A percentile compares a stretch with the other conserved stretches of the same genome.
These are phyloP conservation scores for Apostichopus parvimensis DNA, from an alignment of 35 echinoderm and acorn worm genomes.

Conservation along the genomic window DNA sequence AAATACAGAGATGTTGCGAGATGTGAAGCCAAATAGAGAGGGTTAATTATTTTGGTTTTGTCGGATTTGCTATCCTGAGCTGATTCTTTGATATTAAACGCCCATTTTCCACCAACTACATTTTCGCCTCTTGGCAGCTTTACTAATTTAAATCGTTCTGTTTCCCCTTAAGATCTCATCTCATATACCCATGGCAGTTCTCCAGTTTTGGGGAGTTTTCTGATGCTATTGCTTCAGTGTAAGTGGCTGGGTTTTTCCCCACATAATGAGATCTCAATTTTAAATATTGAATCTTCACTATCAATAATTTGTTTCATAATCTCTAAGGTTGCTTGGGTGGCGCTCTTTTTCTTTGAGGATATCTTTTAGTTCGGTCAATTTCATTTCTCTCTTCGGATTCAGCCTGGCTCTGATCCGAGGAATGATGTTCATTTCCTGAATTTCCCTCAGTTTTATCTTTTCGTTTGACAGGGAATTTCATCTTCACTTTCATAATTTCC, in stretches of 20 bases:
- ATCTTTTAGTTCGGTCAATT: conserved; percentile 13
- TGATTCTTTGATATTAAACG: too few species aligned
- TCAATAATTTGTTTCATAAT: conserved; percentile 10
- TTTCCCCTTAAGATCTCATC: conserved; percentile 59
- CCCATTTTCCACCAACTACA: too few species aligned
- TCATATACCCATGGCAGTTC: conserved; percentile 43
- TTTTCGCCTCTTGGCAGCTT: conserved; percentile 1
- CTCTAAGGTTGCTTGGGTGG: conserved; percentile 26
- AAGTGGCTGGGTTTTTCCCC: neutral
- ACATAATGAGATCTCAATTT: too few species aligned
- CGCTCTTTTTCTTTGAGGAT: conserved; percentile 13
- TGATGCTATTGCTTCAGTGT: conserved; percentile 31
- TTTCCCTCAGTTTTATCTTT: conserved; percentile 15
- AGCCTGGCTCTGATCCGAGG: conserved; percentile 11
- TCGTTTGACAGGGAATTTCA: neutral
- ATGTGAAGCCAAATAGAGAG: too few species aligned
- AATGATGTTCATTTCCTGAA: neutral
- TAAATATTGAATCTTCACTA: neutral
- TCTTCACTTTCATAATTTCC: conserved; percentile 33
- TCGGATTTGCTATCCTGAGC: too few species aligned
- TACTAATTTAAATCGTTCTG: conserved; percentile 23
- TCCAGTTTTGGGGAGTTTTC: conserved; percentile 34
- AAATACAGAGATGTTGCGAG: too few species aligned
- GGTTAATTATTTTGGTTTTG: too few species aligned
- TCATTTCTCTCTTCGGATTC: conserved; percentile 1